Evolutionary conservation across 2,797 vertebrate species (phyloP), one percentile per base, ranked within the genome.

Genomic region (Gallirallus australis): DNA sequence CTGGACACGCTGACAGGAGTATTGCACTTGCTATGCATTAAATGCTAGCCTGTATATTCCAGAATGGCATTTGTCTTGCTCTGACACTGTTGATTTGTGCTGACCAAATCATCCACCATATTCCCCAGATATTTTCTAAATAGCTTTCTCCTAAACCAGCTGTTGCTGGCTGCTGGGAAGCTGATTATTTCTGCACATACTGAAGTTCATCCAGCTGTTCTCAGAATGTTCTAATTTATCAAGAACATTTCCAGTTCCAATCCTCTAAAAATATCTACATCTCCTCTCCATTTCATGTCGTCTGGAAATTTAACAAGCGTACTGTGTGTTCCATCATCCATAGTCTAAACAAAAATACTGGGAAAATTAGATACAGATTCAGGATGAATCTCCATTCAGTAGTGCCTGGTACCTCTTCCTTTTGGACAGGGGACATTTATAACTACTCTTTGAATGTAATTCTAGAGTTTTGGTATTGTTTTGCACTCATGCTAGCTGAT

Each of bases 161-260:
- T 94, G 66, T 72, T 91, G 68, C 78, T 93, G 23, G 37, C 61
- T 3, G 7, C 47, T 33, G 60, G 75, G 42, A 45, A 73, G 60
- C n/a, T 73, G 47, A 28, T 63, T 59, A 13, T 56, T 89, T 84
- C 47, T 90, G 52, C 42, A 53, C 30, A 30, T 64, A 37, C 0
- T 64, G 35, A 80, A 63, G 37, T 70, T 89, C 68, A 77, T 80
- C 42, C 94, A 94, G 82, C 57, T 87, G 60, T 82, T 94, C 53
- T 87, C 64, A 89, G 76, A 87, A 82, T 87, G 87, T 82, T 85
- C n/a, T 39, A 15, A 4, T 82, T 92, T 57, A 56, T 85, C 71
- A 82, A 63, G 9, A 82, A 1, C n/a, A 20, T 73, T 80, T 93
- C 87, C 31, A 68, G 45, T 71, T 80, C 53, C 61, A 87, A 2